Conservation (phyloP, 1,140 invertebrate species). For the Magallana angulata region DNA sequence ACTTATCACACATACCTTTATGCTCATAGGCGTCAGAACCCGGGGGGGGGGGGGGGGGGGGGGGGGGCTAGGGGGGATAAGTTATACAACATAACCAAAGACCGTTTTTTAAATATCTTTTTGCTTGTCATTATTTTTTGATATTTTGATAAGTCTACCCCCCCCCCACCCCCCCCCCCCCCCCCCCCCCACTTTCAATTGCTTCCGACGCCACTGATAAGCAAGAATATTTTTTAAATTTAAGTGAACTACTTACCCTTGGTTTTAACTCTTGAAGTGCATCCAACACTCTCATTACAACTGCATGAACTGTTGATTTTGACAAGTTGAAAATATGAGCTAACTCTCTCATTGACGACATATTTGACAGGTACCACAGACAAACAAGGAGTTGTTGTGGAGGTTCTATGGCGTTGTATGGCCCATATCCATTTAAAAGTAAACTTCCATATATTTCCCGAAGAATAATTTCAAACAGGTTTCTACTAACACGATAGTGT, state of each 20-base stretch:
- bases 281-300: slow-evolving; percentile 34
- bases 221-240: too few relatives aligned
- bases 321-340: slow-evolving; percentile 45
- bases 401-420: slow-evolving; percentile 43
- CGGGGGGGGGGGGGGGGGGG: too few relatives aligned
- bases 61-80: too few relatives aligned
- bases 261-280: background rate
- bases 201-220: too few relatives aligned
- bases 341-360: slow-evolving; percentile 45
- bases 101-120: too few relatives aligned
- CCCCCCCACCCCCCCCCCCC: too few relatives aligned
- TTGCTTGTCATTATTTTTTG: too few relatives aligned
- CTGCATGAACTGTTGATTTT: slow-evolving; percentile 49
- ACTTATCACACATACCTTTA: too few relatives aligned
- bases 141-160: too few relatives aligned
- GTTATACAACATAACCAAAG: too few relatives aligned
- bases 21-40: too few relatives aligned
- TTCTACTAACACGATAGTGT: slow-evolving; percentile 49
- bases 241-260: slow-evolving; percentile 26
- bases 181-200: too few relatives aligned
- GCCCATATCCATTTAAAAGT: slow-evolving; percentile 5
- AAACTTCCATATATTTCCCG: slow-evolving; percentile 5
- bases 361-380: slow-evolving; percentile 43
- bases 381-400: slow-evolving; percentile 47
- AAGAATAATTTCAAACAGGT: slow-evolving; percentile 34